phyloP scores from a whole-genome alignment of 2,888 invertebrate species.

The Willowsia nigromaculata region DNA sequence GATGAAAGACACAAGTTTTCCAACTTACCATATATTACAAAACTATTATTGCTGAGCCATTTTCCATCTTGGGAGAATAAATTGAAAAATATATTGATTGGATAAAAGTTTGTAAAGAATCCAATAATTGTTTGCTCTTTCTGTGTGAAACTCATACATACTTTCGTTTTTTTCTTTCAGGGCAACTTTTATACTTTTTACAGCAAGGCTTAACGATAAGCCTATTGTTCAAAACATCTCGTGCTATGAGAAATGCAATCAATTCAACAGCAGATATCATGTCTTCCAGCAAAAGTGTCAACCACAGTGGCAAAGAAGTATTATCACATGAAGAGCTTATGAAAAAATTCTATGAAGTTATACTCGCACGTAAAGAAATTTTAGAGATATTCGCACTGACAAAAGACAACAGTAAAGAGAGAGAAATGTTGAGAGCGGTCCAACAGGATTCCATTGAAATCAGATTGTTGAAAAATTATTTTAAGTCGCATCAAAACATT shows the following conservation, averaged over 20 bases:
- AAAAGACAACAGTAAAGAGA: conserved; percentile 73
- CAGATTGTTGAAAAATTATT: conserved; percentile 56
- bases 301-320: conserved; percentile 31
- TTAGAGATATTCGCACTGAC: conserved; percentile 70
- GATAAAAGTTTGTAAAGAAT: not conserved
- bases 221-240: conserved; percentile 61
- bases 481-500: conserved; percentile 45
- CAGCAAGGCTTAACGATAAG: conserved; percentile 73
- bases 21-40: too few species aligned
- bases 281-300: conserved; percentile 34
- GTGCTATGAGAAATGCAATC: conserved; percentile 48
- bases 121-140: not conserved
- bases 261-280: not conserved
- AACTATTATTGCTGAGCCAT: conserved; percentile 1
- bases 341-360: conserved; percentile 68
- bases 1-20: not conserved
- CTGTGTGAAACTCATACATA: too few species aligned
- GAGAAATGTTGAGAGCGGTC: conserved; percentile 69
- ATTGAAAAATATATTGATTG: not conserved
- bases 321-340: conserved; percentile 54
- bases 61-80: not conserved
- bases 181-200: conserved; percentile 74
- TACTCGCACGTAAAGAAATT: conserved; percentile 64
- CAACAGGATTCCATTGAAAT: conserved; percentile 70
- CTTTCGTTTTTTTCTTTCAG: conserved; percentile 63